A percentile compares a stretch with the other conserved stretches of the same genome.
phyloP scores from a whole-genome alignment of 2,113 vertebrate species.

The Zootoca vivipara region DNA sequence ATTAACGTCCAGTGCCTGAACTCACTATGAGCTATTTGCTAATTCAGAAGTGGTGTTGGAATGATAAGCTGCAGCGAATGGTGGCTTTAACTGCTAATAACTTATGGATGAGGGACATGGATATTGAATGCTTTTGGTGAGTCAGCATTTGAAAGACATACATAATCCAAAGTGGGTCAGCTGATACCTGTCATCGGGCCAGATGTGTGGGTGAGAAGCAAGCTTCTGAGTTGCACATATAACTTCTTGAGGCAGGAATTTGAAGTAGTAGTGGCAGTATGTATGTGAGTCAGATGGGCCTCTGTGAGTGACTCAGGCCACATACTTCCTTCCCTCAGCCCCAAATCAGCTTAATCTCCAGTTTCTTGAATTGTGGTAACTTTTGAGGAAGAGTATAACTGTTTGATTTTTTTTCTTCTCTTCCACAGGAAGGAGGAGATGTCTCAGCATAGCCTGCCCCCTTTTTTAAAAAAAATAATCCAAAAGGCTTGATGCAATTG shows the following conservation, averaged over 20 bases:
- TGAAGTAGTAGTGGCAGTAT: background rate
- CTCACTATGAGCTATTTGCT: background rate
- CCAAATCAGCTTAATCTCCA: background rate
- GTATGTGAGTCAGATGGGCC: background rate
- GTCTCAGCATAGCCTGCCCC: background rate
- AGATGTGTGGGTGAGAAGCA: background rate
- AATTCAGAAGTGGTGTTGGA: background rate
- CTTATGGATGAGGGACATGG: background rate
- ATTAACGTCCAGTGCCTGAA: background rate
- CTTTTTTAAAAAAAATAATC: background rate
- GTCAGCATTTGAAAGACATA: background rate
- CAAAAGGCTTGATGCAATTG: background rate
- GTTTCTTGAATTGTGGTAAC: background rate
- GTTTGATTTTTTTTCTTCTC: too few relatives aligned
- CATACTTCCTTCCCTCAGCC: background rate
- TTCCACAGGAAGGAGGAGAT: background rate
- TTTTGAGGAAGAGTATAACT: background rate
- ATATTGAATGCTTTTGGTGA: background rate
- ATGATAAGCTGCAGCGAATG: background rate
- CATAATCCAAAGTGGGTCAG: background rate
- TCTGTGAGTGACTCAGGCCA: background rate
- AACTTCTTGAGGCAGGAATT: background rate
- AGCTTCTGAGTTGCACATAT: background rate
- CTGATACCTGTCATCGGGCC: background rate
- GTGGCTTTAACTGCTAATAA: constrained; percentile 21